A percentile compares a stretch with the other conserved stretches of the same genome.
Evolutionary conservation across 2,113 vertebrate genomes (phyloP).

Genomic region (Antennarius striatus): DNA sequence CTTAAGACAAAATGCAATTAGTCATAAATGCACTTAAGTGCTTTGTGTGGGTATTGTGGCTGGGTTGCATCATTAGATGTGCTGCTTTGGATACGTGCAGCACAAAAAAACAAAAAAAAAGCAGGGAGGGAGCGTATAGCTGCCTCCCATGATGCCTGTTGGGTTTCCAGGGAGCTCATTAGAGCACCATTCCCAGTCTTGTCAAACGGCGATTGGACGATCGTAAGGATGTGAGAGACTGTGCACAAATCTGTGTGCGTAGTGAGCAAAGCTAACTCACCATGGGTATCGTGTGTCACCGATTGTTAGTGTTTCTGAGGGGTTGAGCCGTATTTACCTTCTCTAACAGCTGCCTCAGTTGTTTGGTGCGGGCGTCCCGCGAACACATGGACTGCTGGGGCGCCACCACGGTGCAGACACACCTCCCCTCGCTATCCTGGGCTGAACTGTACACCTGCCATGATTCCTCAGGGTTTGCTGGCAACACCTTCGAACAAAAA

Average conservation of each 20-base stretch:
- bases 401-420: slow-evolving; percentile 98
- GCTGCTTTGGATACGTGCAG: slow-evolving; percentile 23
- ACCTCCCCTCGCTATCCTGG: slow-evolving; percentile 97
- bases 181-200: slow-evolving; percentile 60
- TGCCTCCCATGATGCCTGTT: slow-evolving; percentile 48
- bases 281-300: slow-evolving; percentile 3
- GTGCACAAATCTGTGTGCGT: neutral
- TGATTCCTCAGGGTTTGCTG: slow-evolving; percentile 95
- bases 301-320: neutral
- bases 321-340: slow-evolving; percentile 84
- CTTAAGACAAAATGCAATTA: neutral
- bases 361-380: slow-evolving; percentile 95
- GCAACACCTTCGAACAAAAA: slow-evolving; percentile 84
- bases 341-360: slow-evolving; percentile 97
- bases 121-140: neutral
- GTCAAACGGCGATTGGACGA: slow-evolving; percentile 18
- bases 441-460: slow-evolving; percentile 99
- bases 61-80: slow-evolving; percentile 59
- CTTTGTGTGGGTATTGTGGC: slow-evolving; percentile 31
- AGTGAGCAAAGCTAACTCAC: neutral
- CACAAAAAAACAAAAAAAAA: slow-evolving; percentile 18
- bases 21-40: neutral
- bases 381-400: slow-evolving; percentile 99
- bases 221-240: too few species aligned
- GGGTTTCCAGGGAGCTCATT: slow-evolving; percentile 76